phyloP scores from a whole-genome alignment of 2,797 vertebrate genomes.

The Neopelma chrysocephalum region DNA sequence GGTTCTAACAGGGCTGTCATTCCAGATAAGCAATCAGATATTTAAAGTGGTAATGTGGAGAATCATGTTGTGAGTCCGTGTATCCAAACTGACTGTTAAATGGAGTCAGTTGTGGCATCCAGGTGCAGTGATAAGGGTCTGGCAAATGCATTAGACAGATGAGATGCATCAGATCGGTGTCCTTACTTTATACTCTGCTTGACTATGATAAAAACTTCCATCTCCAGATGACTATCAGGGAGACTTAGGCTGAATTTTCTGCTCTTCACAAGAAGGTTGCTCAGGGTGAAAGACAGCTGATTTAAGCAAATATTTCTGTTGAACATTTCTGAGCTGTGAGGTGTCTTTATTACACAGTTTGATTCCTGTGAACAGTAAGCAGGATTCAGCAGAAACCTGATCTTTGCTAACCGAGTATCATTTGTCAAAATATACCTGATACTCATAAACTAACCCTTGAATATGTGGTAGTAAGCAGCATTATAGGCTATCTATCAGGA shows the following conservation, averaged over 20 bases:
- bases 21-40: constrained; percentile 55
- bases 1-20: constrained; percentile 56
- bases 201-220: constrained; percentile 8
- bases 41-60: constrained; percentile 51
- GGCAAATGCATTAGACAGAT: constrained; percentile 44
- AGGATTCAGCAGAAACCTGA: background rate
- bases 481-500: background rate
- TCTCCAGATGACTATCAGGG: background rate
- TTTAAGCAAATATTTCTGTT: constrained; percentile 23
- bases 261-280: background rate
- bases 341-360: background rate
- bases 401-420: background rate
- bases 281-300: constrained; percentile 35
- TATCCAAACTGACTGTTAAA: constrained; percentile 56
- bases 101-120: constrained; percentile 41
- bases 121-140: constrained; percentile 37
- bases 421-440: background rate
- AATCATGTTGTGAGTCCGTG: constrained; percentile 18
- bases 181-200: constrained; percentile 20
- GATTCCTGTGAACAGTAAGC: background rate
- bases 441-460: background rate
- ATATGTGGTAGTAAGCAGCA: background rate
- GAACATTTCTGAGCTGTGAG: background rate
- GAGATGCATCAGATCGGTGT: constrained; percentile 13
- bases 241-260: constrained; percentile 13